These are phyloP conservation scores for Pachymerium ferrugineum DNA, from an alignment of 2,888 invertebrate genomes.

Conservation along the genomic window DNA sequence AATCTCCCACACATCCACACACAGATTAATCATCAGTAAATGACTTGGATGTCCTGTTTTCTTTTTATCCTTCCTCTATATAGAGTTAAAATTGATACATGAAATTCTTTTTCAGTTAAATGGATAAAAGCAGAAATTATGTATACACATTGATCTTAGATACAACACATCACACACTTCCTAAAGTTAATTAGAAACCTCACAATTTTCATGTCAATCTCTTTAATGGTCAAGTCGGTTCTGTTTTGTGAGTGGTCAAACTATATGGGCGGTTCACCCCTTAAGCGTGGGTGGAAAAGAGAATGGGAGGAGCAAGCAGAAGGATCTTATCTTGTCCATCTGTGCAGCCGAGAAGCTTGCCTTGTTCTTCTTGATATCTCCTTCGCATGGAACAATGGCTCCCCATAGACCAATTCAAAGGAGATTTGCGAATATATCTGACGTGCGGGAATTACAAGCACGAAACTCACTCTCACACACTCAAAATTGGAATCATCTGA, in stretches of 20 bases:
- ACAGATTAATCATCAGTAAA: constrained; percentile 20
- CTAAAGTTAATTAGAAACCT: too few relatives aligned
- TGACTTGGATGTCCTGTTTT: background rate
- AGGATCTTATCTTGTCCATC: constrained; percentile 24
- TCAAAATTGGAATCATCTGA: constrained; percentile 21
- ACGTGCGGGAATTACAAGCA: constrained; percentile 30
- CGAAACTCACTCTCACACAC: constrained; percentile 23
- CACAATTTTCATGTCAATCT: background rate
- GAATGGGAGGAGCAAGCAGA: background rate
- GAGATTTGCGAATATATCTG: constrained; percentile 32
- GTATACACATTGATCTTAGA: background rate
- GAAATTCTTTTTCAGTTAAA: background rate
- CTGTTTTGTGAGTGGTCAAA: background rate
- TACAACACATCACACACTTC: too few relatives aligned
- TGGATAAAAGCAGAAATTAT: background rate
- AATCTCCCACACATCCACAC: constrained; percentile 7
- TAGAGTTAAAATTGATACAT: background rate
- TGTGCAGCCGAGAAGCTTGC: constrained; percentile 25
- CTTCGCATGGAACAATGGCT: constrained; percentile 21
- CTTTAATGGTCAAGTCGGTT: background rate
- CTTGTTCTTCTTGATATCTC: constrained; percentile 28
- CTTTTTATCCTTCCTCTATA: background rate
- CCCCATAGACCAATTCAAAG: constrained; percentile 29
- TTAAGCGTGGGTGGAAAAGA: background rate
- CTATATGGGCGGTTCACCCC: constrained; percentile 1